These are phyloP conservation scores for Podarcis lilfordi DNA, from an alignment of 2,797 vertebrate species.

Conservation along the genomic window DNA sequence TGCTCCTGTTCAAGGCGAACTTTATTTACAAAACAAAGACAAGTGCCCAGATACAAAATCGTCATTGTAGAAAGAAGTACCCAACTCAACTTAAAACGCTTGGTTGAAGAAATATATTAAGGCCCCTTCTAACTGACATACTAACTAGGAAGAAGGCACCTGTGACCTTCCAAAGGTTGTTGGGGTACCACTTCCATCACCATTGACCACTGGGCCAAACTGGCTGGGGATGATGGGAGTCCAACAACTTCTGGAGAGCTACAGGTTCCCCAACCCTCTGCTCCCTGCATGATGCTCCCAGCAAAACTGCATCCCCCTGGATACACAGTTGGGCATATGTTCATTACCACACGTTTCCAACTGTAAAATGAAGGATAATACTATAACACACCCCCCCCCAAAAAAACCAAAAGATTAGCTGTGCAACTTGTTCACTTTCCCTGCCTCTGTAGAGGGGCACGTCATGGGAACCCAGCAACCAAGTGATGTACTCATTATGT, in stretches of 20 bases:
- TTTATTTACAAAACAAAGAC: constrained; percentile 11
- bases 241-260: neutral
- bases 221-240: neutral
- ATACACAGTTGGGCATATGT: neutral
- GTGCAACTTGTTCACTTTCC: neutral
- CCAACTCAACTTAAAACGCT: neutral
- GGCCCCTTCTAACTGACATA: constrained; percentile 2
- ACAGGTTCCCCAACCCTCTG: neutral
- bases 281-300: neutral
- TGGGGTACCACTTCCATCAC: neutral
- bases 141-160: neutral
- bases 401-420: neutral
- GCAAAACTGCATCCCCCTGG: neutral
- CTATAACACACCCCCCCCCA: neutral
- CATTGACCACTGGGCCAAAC: neutral
- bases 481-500: neutral
- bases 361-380: neutral
- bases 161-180: neutral
- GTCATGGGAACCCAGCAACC: neutral
- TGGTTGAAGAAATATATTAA: neutral
- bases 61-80: neutral
- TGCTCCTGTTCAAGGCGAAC: rapidly evolving
- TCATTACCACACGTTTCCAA: neutral
- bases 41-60: neutral
- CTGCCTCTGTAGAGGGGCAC: neutral